Conservation (phyloP, 2,797 vertebrate genomes). For the Distichodus sexfasciatus region DNA sequence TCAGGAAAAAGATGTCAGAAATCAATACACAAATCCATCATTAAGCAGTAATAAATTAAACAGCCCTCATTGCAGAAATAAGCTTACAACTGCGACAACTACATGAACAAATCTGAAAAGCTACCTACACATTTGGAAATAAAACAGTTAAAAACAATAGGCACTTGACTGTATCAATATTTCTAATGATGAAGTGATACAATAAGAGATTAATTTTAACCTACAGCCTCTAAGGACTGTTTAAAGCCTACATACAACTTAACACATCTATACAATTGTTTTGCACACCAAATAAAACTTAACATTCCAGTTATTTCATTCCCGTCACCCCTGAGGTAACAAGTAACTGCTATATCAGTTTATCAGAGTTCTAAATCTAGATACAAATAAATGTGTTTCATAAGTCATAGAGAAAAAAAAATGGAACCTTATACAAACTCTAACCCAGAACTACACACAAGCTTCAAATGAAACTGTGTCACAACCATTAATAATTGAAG, state of each 20-base stretch:
- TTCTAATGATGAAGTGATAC: background rate
- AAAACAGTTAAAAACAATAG: background rate
- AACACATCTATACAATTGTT: no score
- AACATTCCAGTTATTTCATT: background rate
- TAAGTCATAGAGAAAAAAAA: background rate
- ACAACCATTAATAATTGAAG: no score
- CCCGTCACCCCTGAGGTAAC: constrained; percentile 11
- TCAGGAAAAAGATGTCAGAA: constrained; percentile 29
- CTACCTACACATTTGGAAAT: no score
- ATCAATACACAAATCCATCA: background rate
- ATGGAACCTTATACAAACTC: background rate
- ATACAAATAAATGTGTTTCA: background rate
- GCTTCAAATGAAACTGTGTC: no score
- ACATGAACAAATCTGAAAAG: no score
- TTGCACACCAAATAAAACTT: no score
- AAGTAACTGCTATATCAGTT: background rate
- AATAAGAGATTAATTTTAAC: no score
- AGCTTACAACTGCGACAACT: no score
- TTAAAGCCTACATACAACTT: background rate
- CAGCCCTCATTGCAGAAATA: no score
- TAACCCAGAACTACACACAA: no score
- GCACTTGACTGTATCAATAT: background rate
- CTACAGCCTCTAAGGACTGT: no score
- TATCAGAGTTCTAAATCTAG: background rate
- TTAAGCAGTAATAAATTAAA: background rate